Evolutionary conservation across 2,888 invertebrate genomes (phyloP).

Genomic region (Drosophila formosana): DNA sequence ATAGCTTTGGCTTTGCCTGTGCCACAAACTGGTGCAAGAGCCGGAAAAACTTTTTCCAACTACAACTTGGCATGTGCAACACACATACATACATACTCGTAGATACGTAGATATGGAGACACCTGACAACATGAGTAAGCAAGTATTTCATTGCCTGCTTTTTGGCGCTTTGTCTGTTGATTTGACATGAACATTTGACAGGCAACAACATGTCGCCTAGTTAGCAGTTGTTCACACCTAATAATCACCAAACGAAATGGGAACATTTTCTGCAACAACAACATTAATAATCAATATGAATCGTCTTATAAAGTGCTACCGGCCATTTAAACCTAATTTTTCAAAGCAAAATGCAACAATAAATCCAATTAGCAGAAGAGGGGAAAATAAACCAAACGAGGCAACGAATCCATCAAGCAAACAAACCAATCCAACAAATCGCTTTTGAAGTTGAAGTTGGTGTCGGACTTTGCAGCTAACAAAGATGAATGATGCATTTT

Average conservation of each 20-base stretch:
- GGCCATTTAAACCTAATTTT: conserved; percentile 19
- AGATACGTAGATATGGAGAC: neutral
- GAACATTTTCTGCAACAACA: conserved; percentile 21
- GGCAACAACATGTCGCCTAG: conserved; percentile 48
- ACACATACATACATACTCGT: conserved; percentile 15
- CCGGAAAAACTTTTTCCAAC: conserved; percentile 33
- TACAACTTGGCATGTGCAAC: conserved; percentile 37
- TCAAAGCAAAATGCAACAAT: conserved; percentile 27
- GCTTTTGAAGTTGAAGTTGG: conserved; percentile 5
- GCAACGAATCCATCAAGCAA: conserved; percentile 14
- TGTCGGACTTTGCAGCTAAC: conserved; percentile 18
- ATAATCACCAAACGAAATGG: conserved; percentile 53
- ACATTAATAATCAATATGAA: conserved; percentile 34
- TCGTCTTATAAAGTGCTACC: neutral
- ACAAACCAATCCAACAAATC: conserved; percentile 36
- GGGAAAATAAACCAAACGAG: neutral
- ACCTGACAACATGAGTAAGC: conserved; percentile 31
- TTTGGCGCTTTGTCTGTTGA: conserved; percentile 42
- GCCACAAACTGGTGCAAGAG: neutral
- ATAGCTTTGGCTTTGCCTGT: neutral
- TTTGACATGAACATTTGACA: conserved; percentile 52
- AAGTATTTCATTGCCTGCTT: conserved; percentile 38
- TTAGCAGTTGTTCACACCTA: conserved; percentile 37
- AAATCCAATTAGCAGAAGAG: conserved; percentile 42
- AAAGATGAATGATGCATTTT: conserved; percentile 69